These are phyloP conservation scores for Calliphora vomitoria DNA, from an alignment of 2,888 invertebrate genomes.

Conservation along the genomic window DNA sequence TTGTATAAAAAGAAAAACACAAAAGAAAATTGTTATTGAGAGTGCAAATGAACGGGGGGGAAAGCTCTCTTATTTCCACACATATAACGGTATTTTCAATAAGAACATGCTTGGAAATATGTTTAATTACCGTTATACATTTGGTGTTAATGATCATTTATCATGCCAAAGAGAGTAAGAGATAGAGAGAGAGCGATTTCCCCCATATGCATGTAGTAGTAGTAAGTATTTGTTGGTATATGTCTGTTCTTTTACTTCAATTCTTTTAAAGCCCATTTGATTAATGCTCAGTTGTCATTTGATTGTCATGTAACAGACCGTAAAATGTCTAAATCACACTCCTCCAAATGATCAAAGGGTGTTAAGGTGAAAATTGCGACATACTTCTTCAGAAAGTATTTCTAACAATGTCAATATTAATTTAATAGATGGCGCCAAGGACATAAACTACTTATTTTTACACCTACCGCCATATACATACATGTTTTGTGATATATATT, in stretches of 20 bases:
- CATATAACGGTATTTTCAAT: slow-evolving; percentile 17
- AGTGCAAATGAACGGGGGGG: slow-evolving; percentile 35
- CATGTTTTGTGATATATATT: no score
- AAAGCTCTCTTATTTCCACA: slow-evolving; percentile 53
- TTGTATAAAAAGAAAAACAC: slow-evolving; percentile 17
- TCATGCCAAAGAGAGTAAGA: neutral
- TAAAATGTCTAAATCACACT: slow-evolving; percentile 31
- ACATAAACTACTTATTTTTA: slow-evolving; percentile 37
- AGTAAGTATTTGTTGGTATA: no score
- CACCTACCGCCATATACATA: neutral
- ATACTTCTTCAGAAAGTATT: slow-evolving; percentile 26
- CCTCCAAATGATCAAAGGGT: slow-evolving; percentile 35
- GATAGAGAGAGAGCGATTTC: neutral
- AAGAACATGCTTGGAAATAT: slow-evolving; percentile 6
- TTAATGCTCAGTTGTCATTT: slow-evolving; percentile 55
- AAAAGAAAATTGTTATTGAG: slow-evolving; percentile 43
- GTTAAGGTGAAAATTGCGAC: slow-evolving; percentile 57
- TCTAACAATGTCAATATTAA: slow-evolving; percentile 54
- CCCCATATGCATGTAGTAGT: neutral
- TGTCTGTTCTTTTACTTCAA: neutral
- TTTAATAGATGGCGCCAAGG: slow-evolving; percentile 57
- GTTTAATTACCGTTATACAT: slow-evolving; percentile 57
- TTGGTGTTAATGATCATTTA: slow-evolving; percentile 42
- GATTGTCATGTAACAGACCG: slow-evolving; percentile 51
- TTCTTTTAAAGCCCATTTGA: slow-evolving; percentile 48